Percentiles rank a stretch among this genome's conserved stretches.
Conservation (phyloP, 2,113 vertebrate genomes). For the Hepsetus odoe region DNA sequence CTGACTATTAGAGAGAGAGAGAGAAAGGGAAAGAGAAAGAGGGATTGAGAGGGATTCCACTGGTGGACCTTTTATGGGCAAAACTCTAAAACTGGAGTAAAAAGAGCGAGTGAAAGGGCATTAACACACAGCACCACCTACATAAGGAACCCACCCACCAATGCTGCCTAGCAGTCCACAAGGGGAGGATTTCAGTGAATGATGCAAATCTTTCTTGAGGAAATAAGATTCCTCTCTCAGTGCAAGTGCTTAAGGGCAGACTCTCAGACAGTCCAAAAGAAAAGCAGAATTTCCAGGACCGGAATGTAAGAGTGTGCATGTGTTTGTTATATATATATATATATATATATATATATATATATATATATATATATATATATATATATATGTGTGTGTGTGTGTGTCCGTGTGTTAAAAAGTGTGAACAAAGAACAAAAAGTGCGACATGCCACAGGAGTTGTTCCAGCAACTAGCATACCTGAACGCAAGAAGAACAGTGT, state of each 20-base stretch:
- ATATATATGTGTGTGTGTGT: constrained; percentile 32
- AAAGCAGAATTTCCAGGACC: constrained; percentile 17
- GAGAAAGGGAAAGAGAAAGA: not conserved
- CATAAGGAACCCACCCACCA: constrained; percentile 11
- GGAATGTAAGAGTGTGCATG: not conserved
- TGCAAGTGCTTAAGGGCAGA: not conserved
- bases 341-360: no score
- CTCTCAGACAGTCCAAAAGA: constrained; percentile 26
- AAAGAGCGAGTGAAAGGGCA: not conserved
- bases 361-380: no score
- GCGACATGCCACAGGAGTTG: constrained; percentile 1
- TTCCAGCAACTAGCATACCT: not conserved
- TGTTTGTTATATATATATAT: no score
- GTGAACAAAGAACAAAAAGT: constrained; percentile 9
- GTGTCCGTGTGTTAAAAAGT: constrained; percentile 19
- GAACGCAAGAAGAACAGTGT: not conserved
- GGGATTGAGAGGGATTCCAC: not conserved
- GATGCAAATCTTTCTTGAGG: not conserved
- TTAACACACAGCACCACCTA: constrained; percentile 9
- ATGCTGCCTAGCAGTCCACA: not conserved
- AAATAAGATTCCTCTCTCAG: constrained; percentile 5
- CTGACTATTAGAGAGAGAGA: not conserved
- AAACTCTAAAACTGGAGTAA: not conserved
- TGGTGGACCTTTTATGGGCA: not conserved
- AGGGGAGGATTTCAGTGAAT: not conserved